Percentiles rank a stretch among this genome's conserved stretches.
phyloP scores from a whole-genome alignment of 2,888 invertebrate species.

The Eurytoma adleriae region DNA sequence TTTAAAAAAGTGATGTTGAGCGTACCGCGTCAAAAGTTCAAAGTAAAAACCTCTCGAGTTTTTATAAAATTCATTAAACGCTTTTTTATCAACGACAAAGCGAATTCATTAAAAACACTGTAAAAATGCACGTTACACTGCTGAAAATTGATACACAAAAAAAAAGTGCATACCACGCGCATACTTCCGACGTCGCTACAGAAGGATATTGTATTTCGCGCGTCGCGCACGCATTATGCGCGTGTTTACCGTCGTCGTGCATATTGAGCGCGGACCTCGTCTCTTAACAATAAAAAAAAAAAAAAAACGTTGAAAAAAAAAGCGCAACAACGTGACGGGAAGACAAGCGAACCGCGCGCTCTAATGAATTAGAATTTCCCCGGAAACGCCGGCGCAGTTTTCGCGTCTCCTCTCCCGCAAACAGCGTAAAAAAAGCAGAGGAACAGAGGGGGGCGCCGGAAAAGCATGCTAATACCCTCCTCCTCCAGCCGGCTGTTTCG shows the following conservation, averaged over 20 bases:
- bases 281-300: too few species aligned
- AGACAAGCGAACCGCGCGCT: not conserved
- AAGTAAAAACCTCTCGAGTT: not conserved
- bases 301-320: too few species aligned
- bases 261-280: not conserved
- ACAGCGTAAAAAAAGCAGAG: not conserved
- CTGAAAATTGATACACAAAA: not conserved
- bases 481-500: constrained; percentile 16
- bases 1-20: too few species aligned
- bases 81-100: too few species aligned
- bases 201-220: not conserved
- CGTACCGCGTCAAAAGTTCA: too few species aligned
- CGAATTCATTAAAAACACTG: too few species aligned
- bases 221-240: not conserved
- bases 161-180: not conserved
- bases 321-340: too few species aligned
- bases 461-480: constrained; percentile 21
- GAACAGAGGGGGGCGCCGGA: not conserved
- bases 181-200: not conserved
- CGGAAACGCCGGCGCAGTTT: not conserved
- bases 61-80: not conserved
- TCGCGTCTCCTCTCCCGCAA: not conserved
- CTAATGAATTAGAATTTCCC: constrained; percentile 27
- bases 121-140: too few species aligned
- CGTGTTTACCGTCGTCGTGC: not conserved